Percentiles rank a stretch among this genome's conserved stretches.
Evolutionary conservation across 2,113 vertebrate genomes (phyloP).

Genomic region (Hipposideros armiger): DNA sequence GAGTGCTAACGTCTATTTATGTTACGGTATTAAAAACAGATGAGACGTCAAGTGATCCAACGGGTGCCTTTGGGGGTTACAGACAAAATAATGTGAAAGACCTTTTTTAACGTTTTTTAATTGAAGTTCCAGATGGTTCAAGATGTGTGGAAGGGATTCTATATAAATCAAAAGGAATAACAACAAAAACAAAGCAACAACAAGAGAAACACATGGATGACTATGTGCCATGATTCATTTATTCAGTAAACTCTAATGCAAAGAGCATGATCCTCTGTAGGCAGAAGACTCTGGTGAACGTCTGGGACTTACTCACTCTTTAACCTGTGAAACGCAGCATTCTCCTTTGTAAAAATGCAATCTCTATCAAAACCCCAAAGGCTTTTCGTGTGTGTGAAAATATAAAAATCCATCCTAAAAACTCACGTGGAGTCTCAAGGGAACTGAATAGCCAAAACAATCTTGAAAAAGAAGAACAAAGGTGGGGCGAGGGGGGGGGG

Average conservation of each 20-base stretch:
- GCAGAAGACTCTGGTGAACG: accelerated
- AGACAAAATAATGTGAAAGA: slow-evolving; percentile 51
- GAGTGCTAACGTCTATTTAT: not conserved
- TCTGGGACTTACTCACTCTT: not conserved
- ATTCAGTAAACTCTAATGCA: not conserved
- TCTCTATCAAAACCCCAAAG: not conserved
- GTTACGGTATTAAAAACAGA: slow-evolving; percentile 67
- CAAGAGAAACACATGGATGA: not conserved
- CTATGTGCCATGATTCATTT: not conserved
- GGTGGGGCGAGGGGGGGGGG: not conserved
- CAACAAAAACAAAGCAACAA: slow-evolving; percentile 37
- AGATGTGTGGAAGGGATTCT: not conserved
- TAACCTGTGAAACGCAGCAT: accelerated
- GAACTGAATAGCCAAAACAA: not conserved
- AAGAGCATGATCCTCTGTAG: not conserved
- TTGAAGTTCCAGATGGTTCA: slow-evolving; percentile 62
- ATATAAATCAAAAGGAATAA: slow-evolving; percentile 45
- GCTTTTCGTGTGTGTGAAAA: not conserved
- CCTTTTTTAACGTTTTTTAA: slow-evolving; percentile 51
- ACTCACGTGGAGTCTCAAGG: not conserved
- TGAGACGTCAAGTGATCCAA: not conserved
- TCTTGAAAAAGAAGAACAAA: too few relatives aligned
- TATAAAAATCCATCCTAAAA: not conserved
- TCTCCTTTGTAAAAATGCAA: not conserved
- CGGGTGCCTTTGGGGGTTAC: slow-evolving; percentile 15